Evolutionary conservation across 2,797 vertebrate species (phyloP).

Genomic region (Neosilurus mollespiculum): DNA sequence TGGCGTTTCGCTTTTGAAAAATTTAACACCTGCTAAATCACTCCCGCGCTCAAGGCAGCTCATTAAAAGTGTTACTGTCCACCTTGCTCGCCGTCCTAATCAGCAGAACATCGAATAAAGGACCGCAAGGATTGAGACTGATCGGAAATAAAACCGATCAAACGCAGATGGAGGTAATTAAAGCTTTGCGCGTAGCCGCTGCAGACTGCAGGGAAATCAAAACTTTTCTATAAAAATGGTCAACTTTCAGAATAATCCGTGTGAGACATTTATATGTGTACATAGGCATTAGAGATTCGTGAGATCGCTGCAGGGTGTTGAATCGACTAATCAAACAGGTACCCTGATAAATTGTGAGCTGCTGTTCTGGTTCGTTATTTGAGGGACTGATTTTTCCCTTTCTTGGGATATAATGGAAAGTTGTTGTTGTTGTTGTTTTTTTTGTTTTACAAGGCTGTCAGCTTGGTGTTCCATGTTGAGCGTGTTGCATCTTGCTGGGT

Average conservation of each 20-base stretch:
- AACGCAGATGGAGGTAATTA: conserved; percentile 34
- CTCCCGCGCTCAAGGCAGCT: conserved; percentile 39
- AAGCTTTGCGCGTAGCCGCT: background rate
- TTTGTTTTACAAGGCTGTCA: background rate
- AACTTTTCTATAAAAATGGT: conserved; percentile 31
- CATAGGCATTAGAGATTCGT: background rate
- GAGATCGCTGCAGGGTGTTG: background rate
- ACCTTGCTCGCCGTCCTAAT: conserved; percentile 49
- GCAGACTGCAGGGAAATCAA: conserved; percentile 38
- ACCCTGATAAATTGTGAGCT: background rate
- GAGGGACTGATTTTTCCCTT: background rate
- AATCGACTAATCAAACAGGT: conserved; percentile 29
- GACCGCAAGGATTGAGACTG: conserved; percentile 20
- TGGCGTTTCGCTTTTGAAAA: conserved; percentile 43
- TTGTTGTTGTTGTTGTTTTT: background rate
- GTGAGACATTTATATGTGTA: background rate
- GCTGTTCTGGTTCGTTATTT: background rate
- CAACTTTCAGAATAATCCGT: background rate
- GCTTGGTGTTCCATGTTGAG: background rate
- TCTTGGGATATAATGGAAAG: conserved; percentile 7
- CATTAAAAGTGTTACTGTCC: conserved; percentile 49
- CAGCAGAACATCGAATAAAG: conserved; percentile 33
- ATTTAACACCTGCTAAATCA: conserved; percentile 47
- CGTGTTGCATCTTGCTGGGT: background rate
- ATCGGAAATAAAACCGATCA: conserved; percentile 30